Evolutionary conservation across 2,797 vertebrate genomes (phyloP), one percentile per base, ranked within the genome.

Genomic region (Halcyon smyrnensis): DNA sequence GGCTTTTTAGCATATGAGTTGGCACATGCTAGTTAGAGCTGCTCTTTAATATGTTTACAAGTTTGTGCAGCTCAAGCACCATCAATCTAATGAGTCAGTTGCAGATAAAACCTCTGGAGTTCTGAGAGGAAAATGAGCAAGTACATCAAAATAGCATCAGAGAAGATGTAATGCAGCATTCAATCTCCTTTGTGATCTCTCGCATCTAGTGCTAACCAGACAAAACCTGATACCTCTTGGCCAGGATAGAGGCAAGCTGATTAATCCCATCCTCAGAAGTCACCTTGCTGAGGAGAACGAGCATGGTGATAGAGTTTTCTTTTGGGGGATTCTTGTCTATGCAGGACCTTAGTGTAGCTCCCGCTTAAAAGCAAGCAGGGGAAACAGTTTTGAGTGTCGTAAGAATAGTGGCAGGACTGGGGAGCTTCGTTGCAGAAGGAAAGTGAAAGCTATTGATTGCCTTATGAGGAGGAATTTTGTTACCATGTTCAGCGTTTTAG

Each of bases 41-140:
- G 16, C n/a, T 60, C 3, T 79, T 70, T 71, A 21, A 54, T 28
- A 18, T 74, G 27, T 8, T 1, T 45, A 37, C 0, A 0, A 8
- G 9, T 46, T 67, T 89, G 54, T 71, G 48, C 11, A n/a, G 36
- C 51, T 87, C 8, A 84, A 36, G 24, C 15, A 7, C 39, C 76
- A 7, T 77, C 43, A 36, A 28, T 62, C 84, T 70, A 46, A 45
- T 50, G 24, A 57, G 9, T 34, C n/a, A 78, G 0, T 15, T 51
- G 36, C 27, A 87, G 68, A 21, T 68, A 78, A 34, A 8, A 13
- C 77, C 12, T 83, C 9, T n/a, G 73, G 10, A 86, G 24, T 67
- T 81, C 43, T 63, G 39, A 37, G 37, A n/a, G 24, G 16, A 65
- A 48, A 36, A 53, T 51, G 10, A 81, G 10, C 15, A 24, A 78